These are phyloP conservation scores for Chaetops frenatus DNA, from an alignment of 2,113 vertebrate species.

Conservation along the genomic window DNA sequence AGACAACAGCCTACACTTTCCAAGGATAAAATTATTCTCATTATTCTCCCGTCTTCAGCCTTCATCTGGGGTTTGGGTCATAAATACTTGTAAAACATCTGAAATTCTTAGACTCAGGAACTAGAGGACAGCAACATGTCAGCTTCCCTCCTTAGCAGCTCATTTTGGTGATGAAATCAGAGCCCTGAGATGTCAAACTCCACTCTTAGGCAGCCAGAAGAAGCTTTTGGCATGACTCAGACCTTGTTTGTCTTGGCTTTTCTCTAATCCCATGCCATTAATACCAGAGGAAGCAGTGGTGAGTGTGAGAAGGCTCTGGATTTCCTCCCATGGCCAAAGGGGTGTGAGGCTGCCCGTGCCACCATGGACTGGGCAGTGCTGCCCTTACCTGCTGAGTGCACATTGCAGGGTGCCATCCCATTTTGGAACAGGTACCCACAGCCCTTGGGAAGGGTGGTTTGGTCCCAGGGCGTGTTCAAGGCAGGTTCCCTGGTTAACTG, in stretches of 20 bases:
- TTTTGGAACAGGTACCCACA: neutral
- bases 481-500: neutral
- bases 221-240: neutral
- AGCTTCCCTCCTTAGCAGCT: neutral
- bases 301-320: neutral
- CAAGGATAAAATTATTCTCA: neutral
- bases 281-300: neutral
- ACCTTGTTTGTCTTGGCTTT: constrained; percentile 18
- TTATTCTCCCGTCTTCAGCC: neutral
- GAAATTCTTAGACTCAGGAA: neutral
- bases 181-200: neutral
- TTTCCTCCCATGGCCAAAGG: neutral
- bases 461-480: neutral
- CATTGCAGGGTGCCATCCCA: neutral
- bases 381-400: rapidly evolving
- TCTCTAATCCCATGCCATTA: neutral
- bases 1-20: neutral
- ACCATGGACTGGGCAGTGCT: rapidly evolving
- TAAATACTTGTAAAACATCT: neutral
- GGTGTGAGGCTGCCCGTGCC: neutral
- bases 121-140: neutral
- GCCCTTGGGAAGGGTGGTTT: neutral
- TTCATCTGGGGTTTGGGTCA: neutral
- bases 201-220: neutral
- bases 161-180: neutral